phyloP scores from a whole-genome alignment of 2,797 vertebrate genomes.

The Coilia nasus region DNA sequence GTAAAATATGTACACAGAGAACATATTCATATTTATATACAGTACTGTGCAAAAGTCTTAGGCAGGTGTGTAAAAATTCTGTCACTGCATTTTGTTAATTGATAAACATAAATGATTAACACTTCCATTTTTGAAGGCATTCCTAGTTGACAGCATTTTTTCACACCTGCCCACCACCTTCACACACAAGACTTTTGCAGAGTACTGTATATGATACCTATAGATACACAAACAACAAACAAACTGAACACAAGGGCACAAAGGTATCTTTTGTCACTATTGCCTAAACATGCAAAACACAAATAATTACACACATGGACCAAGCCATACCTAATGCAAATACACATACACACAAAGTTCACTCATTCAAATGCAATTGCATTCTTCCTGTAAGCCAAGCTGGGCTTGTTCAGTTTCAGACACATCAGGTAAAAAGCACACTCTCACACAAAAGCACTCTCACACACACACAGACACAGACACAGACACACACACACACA shows the following conservation, averaged over 20 bases:
- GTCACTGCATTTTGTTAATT: no score
- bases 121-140: no score
- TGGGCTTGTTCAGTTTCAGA: neutral
- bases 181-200: no score
- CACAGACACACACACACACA: neutral
- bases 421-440: neutral
- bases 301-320: neutral
- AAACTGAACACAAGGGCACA: neutral
- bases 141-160: no score
- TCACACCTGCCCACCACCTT: neutral
- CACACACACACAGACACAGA: neutral
- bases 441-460: neutral
- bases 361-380: neutral
- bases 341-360: neutral
- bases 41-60: no score
- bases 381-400: neutral
- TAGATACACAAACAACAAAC: neutral
- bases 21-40: no score
- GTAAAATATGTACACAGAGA: no score
- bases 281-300: neutral
- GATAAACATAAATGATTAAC: no score
- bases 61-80: no score
- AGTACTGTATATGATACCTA: no score
- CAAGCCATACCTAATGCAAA: neutral
- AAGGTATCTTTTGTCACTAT: neutral